Conservation (phyloP, 1,140 invertebrate species). For the Cardiocondyla obscurior region DNA sequence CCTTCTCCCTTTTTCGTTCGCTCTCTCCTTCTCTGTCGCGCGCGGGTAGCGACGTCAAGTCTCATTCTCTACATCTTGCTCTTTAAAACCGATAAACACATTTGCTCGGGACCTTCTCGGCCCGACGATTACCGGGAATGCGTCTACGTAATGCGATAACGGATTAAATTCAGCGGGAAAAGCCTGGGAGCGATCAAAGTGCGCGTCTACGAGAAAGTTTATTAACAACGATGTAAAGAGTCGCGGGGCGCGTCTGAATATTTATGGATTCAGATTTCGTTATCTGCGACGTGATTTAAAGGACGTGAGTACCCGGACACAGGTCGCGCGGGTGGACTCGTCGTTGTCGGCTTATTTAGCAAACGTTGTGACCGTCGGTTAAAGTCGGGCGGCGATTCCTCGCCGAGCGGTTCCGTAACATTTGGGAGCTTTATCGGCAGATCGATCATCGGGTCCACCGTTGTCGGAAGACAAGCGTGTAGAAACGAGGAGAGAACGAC, state of each 20-base stretch:
- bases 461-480: not conserved
- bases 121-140: slow-evolving; percentile 55
- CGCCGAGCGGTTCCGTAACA: not conserved
- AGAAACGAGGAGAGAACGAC: not conserved
- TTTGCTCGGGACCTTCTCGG: slow-evolving; percentile 50
- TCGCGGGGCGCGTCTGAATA: not conserved
- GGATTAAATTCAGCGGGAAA: slow-evolving; percentile 28
- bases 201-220: slow-evolving; percentile 2
- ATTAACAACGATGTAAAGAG: not conserved
- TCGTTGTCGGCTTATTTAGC: not conserved
- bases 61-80: slow-evolving; percentile 20
- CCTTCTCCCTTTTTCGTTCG: slow-evolving; percentile 5
- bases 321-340: not conserved
- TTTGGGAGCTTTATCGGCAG: slow-evolving; percentile 38
- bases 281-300: not conserved
- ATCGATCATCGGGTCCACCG: slow-evolving; percentile 19
- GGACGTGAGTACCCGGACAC: no score
- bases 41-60: not conserved
- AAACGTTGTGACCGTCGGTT: not conserved
- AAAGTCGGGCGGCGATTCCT: not conserved
- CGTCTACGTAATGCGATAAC: slow-evolving; percentile 26
- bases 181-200: slow-evolving; percentile 15
- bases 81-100: slow-evolving; percentile 67
- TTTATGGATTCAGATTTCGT: not conserved
- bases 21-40: not conserved